Evolutionary conservation across 2,888 invertebrate genomes (phyloP).

Genomic region (Conus canariensis): DNA sequence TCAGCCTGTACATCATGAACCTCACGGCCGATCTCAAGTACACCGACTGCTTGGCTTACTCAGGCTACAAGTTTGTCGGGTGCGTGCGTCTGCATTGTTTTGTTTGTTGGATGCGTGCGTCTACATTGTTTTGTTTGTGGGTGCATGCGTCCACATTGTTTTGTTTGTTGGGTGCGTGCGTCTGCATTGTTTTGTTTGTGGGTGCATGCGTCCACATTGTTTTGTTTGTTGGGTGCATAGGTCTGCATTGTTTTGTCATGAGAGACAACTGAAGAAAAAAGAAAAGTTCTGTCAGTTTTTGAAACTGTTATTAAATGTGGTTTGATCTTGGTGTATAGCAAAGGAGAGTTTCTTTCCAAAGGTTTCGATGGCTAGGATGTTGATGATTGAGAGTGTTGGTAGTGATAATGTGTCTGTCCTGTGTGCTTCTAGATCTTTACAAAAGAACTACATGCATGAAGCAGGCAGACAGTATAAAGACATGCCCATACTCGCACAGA

Average conservation of each 20-base stretch:
- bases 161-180: constrained; percentile 88
- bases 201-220: constrained; percentile 80
- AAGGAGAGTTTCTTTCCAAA: too few species aligned
- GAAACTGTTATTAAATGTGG: too few species aligned
- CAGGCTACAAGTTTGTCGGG: constrained; percentile 97
- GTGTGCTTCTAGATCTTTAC: too few species aligned
- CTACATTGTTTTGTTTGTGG: not conserved
- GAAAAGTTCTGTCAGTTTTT: too few species aligned
- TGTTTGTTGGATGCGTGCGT: not conserved
- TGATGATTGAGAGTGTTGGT: too few species aligned
- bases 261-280: too few species aligned
- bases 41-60: constrained; percentile 94
- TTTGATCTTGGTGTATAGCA: too few species aligned
- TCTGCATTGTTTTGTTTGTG: constrained; percentile 68
- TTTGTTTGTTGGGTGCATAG: constrained; percentile 87
- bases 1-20: constrained; percentile 92
- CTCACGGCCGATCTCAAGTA: constrained; percentile 92
- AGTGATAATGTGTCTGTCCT: too few species aligned
- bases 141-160: constrained; percentile 85
- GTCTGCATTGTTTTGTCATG: not conserved
- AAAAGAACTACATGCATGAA: too few species aligned
- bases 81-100: constrained; percentile 71
- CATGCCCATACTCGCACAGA: too few species aligned
- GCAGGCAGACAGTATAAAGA: too few species aligned
- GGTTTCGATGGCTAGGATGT: too few species aligned